Base-by-base conservation (phyloP, 2,113 vertebrate species). In the Corvus hawaiiensis region DNA sequence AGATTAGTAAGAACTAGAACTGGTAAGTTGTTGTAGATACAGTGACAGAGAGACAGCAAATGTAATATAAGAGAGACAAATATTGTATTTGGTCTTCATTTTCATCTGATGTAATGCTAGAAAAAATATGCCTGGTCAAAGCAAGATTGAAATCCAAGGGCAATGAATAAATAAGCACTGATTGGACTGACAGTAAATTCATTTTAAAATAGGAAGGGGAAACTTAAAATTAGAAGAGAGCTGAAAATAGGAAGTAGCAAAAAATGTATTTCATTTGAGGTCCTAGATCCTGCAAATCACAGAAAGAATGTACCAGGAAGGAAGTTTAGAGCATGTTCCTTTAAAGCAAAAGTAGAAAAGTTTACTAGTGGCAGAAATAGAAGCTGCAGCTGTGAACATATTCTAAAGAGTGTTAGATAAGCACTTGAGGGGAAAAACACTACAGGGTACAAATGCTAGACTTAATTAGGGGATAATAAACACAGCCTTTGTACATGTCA, bases 401-500 rank as follows among this genome's bases (percentile, higher is more conserved):
- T 93, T 96, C 68, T 84, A 94, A 97, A 94, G 91, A 94, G 90
- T 89, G 93, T 96, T 96, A 94, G 90, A 96, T 93, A 97, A 96
- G 83, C 92, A 97, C 95, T 96, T 95, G 73, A 97, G 92, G 95
- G 85, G 83, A 96, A 96, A 95, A 96, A 66, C 93, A 90, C 96
- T 94, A 94, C 94, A 92, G 94, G 96, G 87, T 97, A 96, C 92
- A 96, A 97, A 96, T 93, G 83, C 76, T 96, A 96, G 83, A 84
- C 80, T 96, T 95, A 97, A 97, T 96, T 97, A 54, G 96, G 96
- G 90, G 88, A 92, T 92, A 96, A 96, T 96, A 96, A 96, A 87
- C 56, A 17, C 35, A 78, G 72, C 76, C 91, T 95, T 95, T 92
- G 93, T 94, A 92, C 92, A 89, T 94, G 92, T 95, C 96, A 96